Evolutionary conservation across 2,113 vertebrate genomes (phyloP), one percentile per base, ranked within the genome.

Genomic region (Monopterus albus): DNA sequence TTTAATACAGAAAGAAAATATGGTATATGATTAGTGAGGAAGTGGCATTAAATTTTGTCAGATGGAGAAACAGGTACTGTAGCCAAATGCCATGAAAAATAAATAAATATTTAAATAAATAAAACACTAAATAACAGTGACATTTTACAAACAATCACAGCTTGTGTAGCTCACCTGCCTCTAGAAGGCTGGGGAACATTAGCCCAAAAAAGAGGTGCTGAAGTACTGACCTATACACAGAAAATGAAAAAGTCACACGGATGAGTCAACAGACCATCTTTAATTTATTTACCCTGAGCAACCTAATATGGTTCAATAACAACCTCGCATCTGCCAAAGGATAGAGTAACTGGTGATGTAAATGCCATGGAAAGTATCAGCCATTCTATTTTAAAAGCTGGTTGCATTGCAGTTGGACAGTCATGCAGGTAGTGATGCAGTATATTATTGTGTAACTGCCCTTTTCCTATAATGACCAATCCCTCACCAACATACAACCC

Each of bases 161-260:
- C 14, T 61, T 75, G 21, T 42, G n/a, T 45, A 67, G 85, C 95
- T 89, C 90, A 98, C 98, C 97, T 93, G 96, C 95, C 15, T 96
- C 91, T 50, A 96, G 91, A 56, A 96, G 83, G 57, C 90, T 91
- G 45, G 98, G 96, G 61, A 98, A 96, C 57, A 95, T 93, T 86
- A 98, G 85, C 81, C 95, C 94, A 80, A 95, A 85, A 67, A 98
- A 87, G 45, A 98, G 87, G 84, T 99, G 98, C 85, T 98, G 98
- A 56, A 99, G 91, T 79, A 99, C 89, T 56, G 97, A 97, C 98
- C 98, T 99, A 75, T 14, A 64, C 35, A 72, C 33, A 60, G 35
- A 64, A 17, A 39, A 60, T 7, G 28, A 46, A 59, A 62, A 78
- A 86, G 61, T 73, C 65, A 69, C 45, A 28, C 14, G 7, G 10